phyloP scores from a whole-genome alignment of 2,888 invertebrate genomes.

The Melikaiella ostensackeni region DNA sequence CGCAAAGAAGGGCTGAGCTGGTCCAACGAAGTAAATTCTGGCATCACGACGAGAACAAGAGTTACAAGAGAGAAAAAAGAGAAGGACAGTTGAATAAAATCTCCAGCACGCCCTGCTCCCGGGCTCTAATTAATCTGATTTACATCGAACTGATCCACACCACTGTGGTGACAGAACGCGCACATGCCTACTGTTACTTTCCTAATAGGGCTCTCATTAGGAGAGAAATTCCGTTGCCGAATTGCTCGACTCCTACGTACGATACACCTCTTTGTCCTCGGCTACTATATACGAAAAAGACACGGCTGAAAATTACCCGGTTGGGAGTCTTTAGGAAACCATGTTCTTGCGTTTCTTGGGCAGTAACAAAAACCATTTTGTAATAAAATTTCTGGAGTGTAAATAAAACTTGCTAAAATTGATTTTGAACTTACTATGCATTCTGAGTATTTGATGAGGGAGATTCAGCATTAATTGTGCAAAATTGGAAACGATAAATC shows the following conservation, averaged over 20 bases:
- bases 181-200: constrained; percentile 67
- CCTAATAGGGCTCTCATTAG: constrained; percentile 76
- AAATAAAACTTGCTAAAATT: too few species aligned
- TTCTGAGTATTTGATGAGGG: not conserved
- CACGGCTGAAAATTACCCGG: constrained; percentile 37
- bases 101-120: constrained; percentile 46
- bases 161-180: constrained; percentile 62
- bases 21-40: constrained; percentile 59
- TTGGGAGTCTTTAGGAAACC: not conserved
- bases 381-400: too few species aligned
- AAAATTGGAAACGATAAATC: not conserved
- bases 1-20: constrained; percentile 53
- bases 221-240: constrained; percentile 64
- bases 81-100: constrained; percentile 53
- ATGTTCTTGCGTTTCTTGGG: not conserved
- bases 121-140: constrained; percentile 73
- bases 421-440: too few species aligned
- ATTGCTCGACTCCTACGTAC: constrained; percentile 54
- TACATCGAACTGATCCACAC: constrained; percentile 67
- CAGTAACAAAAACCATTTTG: not conserved
- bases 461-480: not conserved
- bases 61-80: constrained; percentile 38
- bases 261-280: constrained; percentile 46
- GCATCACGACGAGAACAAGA: constrained; percentile 41
- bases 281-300: constrained; percentile 41